phyloP scores from a whole-genome alignment of 1,140 invertebrate species.

The Trichoplusia ni region DNA sequence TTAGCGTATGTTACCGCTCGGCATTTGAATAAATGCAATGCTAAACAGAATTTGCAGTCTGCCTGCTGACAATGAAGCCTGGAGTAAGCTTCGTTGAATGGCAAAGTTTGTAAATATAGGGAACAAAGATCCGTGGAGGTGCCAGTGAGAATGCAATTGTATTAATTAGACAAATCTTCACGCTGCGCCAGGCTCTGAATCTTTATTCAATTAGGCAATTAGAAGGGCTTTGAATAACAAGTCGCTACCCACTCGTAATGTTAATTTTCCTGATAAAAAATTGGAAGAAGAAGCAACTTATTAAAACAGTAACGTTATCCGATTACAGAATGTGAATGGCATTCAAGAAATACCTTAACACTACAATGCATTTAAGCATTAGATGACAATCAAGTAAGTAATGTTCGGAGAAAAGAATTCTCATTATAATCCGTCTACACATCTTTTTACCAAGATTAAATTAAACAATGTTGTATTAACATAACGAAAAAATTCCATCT shows the following conservation, averaged over 20 bases:
- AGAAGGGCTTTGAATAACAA: conserved; percentile 26
- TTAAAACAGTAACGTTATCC: neutral
- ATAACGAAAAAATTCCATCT: conserved; percentile 11
- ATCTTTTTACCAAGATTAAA: conserved; percentile 4
- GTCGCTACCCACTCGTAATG: conserved; percentile 1
- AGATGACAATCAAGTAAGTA: neutral
- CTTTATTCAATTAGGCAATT: conserved; percentile 28
- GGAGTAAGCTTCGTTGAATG: conserved; percentile 26
- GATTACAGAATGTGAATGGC: too few relatives aligned
- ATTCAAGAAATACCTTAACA: too few relatives aligned
- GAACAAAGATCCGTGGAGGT: conserved; percentile 26
- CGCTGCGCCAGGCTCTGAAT: conserved; percentile 6
- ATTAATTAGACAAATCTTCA: conserved; percentile 30
- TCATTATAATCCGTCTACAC: neutral
- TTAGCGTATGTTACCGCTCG: conserved; percentile 58
- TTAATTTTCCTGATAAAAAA: neutral
- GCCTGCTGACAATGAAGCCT: conserved; percentile 30
- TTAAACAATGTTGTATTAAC: conserved; percentile 21
- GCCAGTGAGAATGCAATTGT: conserved; percentile 24
- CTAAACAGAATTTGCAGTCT: conserved; percentile 44
- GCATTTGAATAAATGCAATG: conserved; percentile 68
- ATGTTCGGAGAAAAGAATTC: neutral
- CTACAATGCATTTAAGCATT: neutral
- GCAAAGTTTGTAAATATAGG: conserved; percentile 31
- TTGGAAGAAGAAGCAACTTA: neutral